Conservation (phyloP, 2,888 invertebrate genomes). For the Leptopilina myrica region DNA sequence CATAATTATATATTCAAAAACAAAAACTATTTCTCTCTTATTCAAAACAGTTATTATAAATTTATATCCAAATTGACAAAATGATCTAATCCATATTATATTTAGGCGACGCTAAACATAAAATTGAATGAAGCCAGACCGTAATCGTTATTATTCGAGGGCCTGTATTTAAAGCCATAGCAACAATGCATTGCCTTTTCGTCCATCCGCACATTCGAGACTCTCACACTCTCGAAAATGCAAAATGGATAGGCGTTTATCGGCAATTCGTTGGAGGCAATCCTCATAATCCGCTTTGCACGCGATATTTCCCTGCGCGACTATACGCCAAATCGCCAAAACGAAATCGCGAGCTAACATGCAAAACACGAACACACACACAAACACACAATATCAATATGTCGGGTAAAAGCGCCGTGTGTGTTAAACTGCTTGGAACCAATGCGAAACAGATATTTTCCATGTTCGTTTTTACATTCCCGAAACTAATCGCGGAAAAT, state of each 20-base stretch:
- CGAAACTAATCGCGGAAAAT: slow-evolving; percentile 3
- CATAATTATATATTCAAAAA: no score
- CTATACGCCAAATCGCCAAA: slow-evolving; percentile 28
- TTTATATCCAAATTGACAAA: neutral
- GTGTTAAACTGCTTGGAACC: slow-evolving; percentile 36
- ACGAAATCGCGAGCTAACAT: slow-evolving; percentile 39
- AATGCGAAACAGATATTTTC: slow-evolving; percentile 30
- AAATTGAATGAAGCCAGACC: slow-evolving; percentile 27
- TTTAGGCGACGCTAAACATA: neutral
- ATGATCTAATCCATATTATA: neutral
- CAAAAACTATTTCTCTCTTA: no score
- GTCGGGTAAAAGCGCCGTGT: slow-evolving; percentile 27
- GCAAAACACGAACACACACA: neutral
- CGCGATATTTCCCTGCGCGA: slow-evolving; percentile 21
- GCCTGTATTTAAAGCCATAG: slow-evolving; percentile 34
- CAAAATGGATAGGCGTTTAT: slow-evolving; percentile 37
- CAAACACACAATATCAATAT: neutral
- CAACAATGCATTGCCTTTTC: slow-evolving; percentile 22
- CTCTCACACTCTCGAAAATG: neutral
- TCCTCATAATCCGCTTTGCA: slow-evolving; percentile 40
- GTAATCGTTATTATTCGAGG: slow-evolving; percentile 19
- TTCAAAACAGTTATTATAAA: no score
- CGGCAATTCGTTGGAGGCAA: slow-evolving; percentile 35
- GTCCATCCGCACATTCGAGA: neutral
- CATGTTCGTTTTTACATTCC: slow-evolving; percentile 26